Conservation (phyloP, 2,797 vertebrate genomes). For the Psittacula derbiana region DNA sequence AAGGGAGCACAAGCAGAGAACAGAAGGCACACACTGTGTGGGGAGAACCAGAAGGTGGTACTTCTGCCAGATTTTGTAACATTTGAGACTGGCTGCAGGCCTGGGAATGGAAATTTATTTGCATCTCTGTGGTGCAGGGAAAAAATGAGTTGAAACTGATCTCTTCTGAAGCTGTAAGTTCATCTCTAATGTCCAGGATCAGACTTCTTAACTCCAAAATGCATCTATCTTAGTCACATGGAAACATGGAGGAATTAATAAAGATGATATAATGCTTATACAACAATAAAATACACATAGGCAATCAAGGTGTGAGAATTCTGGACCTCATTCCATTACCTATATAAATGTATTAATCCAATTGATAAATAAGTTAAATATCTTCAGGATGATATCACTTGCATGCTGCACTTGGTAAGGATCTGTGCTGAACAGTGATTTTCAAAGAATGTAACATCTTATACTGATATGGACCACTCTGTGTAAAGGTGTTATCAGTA, state of each 20-base stretch:
- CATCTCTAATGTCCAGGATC: not conserved
- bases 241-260: not conserved
- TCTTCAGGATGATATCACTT: not conserved
- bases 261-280: not conserved
- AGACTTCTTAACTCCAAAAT: not conserved
- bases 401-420: not conserved
- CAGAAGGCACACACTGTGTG: not conserved
- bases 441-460: not conserved
- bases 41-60: not conserved
- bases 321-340: not conserved
- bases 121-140: not conserved
- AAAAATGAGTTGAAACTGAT: not conserved
- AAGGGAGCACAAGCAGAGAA: not conserved
- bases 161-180: not conserved
- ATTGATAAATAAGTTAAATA: not conserved
- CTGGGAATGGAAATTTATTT: not conserved
- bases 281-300: not conserved
- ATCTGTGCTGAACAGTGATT: not conserved
- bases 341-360: not conserved
- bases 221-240: not conserved
- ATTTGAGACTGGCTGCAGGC: not conserved
- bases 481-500: not conserved
- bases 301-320: not conserved
- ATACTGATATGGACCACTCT: not conserved
- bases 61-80: not conserved